Percentiles rank a stretch among this genome's conserved stretches.
Evolutionary conservation across 1,140 invertebrate genomes (phyloP).

Genomic region (Pygmarrhopalites habei): DNA sequence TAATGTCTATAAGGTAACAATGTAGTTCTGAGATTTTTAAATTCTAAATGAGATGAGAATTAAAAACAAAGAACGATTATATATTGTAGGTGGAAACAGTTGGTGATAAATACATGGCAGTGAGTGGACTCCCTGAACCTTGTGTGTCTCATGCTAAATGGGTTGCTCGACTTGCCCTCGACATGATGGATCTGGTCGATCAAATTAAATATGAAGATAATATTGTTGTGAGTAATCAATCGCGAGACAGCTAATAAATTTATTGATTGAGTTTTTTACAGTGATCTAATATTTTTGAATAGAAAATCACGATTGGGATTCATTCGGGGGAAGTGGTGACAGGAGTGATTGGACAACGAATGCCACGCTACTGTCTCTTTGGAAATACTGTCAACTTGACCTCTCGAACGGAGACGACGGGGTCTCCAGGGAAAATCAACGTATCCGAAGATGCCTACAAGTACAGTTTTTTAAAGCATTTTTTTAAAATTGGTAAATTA

Average conservation of each 20-base stretch:
- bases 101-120: slow-evolving; percentile 98
- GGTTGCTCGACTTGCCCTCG: slow-evolving; percentile 83
- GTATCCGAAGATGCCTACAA: slow-evolving; percentile 88
- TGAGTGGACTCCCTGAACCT: slow-evolving; percentile 89
- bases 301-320: slow-evolving; percentile 93
- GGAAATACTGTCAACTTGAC: slow-evolving; percentile 95
- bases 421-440: slow-evolving; percentile 81
- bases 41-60: no score
- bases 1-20: slow-evolving; percentile 84
- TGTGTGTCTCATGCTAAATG: slow-evolving; percentile 84
- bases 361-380: slow-evolving; percentile 95
- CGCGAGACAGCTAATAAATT: background rate
- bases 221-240: slow-evolving; percentile 62
- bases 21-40: no score
- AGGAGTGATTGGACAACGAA: slow-evolving; percentile 90
- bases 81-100: slow-evolving; percentile 88
- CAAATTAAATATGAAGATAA: slow-evolving; percentile 77
- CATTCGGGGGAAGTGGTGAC: slow-evolving; percentile 94
- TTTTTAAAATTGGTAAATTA: background rate
- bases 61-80: no score
- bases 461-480: no score
- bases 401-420: slow-evolving; percentile 90
- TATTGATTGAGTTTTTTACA: background rate
- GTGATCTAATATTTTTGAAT: slow-evolving; percentile 22
- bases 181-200: slow-evolving; percentile 90